Percentiles rank a stretch among this genome's conserved stretches.
phyloP scores from a whole-genome alignment of 2,113 vertebrate species.

The Prunella fulvescens region DNA sequence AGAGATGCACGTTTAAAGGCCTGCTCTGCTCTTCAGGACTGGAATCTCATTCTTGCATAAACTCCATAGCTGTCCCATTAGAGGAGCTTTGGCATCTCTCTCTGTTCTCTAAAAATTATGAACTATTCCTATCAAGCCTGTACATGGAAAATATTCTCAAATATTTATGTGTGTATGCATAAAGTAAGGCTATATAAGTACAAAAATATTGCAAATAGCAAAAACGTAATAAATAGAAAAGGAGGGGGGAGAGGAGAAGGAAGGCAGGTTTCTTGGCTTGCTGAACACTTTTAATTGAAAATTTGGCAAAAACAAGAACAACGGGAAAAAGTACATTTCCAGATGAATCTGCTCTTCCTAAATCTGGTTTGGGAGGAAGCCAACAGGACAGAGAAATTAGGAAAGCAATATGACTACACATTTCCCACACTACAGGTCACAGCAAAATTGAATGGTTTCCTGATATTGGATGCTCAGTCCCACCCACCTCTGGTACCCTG shows the following conservation, averaged over 20 bases:
- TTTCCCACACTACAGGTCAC: constrained; percentile 28
- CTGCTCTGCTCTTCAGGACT: neutral
- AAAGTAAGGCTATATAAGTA: neutral
- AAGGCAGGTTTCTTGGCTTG: constrained; percentile 7
- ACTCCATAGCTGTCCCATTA: neutral
- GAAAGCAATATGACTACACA: neutral
- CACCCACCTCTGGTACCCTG: neutral
- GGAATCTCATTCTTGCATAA: neutral
- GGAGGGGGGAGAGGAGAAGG: rapidly evolving
- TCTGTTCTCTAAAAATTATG: neutral
- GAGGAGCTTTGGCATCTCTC: neutral
- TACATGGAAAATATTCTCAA: constrained; percentile 18
- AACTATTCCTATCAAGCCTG: neutral
- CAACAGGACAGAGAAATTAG: constrained; percentile 7
- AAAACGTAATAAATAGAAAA: neutral
- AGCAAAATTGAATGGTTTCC: neutral
- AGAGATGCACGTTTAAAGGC: neutral
- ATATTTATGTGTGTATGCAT: neutral
- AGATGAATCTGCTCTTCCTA: constrained; percentile 32
- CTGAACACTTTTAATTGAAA: constrained; percentile 30
- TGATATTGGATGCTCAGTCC: neutral
- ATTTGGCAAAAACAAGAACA: constrained; percentile 22
- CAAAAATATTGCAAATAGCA: neutral
- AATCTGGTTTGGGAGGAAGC: constrained; percentile 9
- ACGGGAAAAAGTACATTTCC: constrained; percentile 1